A percentile compares a stretch with the other conserved stretches of the same genome.
These are phyloP conservation scores for Brachionus calyciflorus DNA, from an alignment of 1,140 invertebrate species.

Conservation along the genomic window DNA sequence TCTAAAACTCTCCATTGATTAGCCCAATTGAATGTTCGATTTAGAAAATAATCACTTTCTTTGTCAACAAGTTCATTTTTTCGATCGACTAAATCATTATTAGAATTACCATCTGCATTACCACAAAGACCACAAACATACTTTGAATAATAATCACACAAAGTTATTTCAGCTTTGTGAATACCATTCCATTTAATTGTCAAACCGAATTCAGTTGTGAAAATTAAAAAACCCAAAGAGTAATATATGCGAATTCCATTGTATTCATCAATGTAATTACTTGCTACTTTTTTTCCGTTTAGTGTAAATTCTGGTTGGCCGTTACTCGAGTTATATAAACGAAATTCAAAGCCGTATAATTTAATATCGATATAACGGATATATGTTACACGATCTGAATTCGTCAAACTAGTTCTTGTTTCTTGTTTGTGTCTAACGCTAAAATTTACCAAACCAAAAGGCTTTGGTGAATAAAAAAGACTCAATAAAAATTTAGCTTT, in stretches of 20 bases:
- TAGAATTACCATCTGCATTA: background rate
- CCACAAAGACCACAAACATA: constrained; percentile 39
- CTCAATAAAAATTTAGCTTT: too few relatives aligned
- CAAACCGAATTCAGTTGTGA: constrained; percentile 11
- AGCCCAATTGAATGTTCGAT: background rate
- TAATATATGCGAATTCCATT: background rate
- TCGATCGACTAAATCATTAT: constrained; percentile 12
- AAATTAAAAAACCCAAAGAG: background rate
- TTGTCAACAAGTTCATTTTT: background rate
- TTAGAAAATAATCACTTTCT: background rate
- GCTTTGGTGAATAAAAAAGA: too few relatives aligned
- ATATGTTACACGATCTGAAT: background rate
- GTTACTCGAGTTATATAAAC: background rate
- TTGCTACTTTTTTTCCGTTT: background rate
- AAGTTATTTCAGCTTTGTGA: background rate
- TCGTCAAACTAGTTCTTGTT: background rate
- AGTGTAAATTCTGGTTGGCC: background rate
- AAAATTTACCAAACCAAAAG: background rate
- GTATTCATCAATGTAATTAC: background rate
- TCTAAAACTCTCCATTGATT: background rate
- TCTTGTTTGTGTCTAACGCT: background rate
- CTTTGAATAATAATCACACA: constrained; percentile 15
- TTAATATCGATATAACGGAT: background rate
- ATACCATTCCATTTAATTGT: constrained; percentile 30
- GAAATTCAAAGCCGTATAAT: constrained; percentile 3